Conservation (phyloP, 2,113 vertebrate genomes). For the Galbula dea region DNA sequence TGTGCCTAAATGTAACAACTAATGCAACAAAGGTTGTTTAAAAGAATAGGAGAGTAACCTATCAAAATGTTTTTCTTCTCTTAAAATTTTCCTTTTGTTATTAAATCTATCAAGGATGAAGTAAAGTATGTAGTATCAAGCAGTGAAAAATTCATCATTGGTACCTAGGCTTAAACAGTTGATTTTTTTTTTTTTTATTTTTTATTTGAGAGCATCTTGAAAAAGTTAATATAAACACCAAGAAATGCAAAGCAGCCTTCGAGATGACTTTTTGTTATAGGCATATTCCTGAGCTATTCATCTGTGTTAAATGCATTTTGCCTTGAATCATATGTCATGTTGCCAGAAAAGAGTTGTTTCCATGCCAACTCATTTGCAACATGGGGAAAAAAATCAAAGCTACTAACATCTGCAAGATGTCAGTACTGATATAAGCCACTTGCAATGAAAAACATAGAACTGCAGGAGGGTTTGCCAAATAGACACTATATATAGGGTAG, state of each 20-base stretch:
- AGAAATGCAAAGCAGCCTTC: constrained; percentile 77
- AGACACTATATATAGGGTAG: constrained; percentile 62
- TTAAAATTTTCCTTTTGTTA: background rate
- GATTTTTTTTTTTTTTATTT: background rate
- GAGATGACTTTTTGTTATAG: constrained; percentile 78
- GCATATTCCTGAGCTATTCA: constrained; percentile 80
- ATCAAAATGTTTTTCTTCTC: background rate
- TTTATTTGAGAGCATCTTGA: constrained; percentile 40
- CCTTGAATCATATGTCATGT: constrained; percentile 82
- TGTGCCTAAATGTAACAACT: background rate
- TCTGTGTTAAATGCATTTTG: constrained; percentile 84
- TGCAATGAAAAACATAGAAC: constrained; percentile 73
- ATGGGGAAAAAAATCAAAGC: constrained; percentile 75
- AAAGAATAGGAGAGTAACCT: background rate
- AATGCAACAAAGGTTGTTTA: background rate
- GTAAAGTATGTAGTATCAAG: background rate
- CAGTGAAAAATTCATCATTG: constrained; percentile 17
- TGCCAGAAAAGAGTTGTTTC: constrained; percentile 83
- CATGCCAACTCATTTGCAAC: constrained; percentile 85
- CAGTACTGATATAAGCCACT: constrained; percentile 75
- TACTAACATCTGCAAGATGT: constrained; percentile 83
- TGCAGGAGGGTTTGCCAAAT: constrained; percentile 71
- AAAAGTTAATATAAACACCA: constrained; percentile 78
- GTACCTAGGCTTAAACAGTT: background rate
- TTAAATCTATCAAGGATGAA: background rate